These are phyloP conservation scores for Prionchulus punctatus DNA, from an alignment of 2,888 invertebrate species.

Conservation along the genomic window DNA sequence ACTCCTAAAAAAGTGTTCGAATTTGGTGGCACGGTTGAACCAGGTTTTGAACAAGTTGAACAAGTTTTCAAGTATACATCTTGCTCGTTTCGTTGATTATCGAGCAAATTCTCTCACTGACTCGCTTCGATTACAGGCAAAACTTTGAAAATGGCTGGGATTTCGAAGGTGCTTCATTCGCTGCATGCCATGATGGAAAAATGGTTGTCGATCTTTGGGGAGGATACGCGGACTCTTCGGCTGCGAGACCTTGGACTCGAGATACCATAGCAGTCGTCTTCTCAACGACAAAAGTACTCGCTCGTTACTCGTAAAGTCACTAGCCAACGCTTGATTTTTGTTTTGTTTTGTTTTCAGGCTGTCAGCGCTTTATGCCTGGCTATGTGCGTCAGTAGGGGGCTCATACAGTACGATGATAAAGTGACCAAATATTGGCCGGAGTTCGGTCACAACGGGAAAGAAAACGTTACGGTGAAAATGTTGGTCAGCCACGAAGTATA, in stretches of 20 bases:
- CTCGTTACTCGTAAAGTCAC: too few relatives aligned
- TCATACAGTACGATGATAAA: constrained; percentile 30
- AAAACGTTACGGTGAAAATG: constrained; percentile 33
- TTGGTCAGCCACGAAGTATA: constrained; percentile 33
- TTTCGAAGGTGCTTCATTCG: constrained; percentile 32
- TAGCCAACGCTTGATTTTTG: too few relatives aligned
- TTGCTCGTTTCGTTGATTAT: too few relatives aligned
- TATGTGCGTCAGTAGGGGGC: constrained; percentile 33
- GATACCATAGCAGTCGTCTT: constrained; percentile 32
- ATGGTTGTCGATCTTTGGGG: constrained; percentile 35
- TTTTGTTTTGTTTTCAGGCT: too few relatives aligned
- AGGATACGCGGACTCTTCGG: constrained; percentile 32
- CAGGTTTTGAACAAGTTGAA: neutral
- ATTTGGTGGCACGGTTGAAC: neutral
- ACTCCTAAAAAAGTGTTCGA: neutral
- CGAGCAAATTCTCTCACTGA: too few relatives aligned
- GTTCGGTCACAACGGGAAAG: constrained; percentile 37
- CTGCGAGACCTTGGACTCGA: constrained; percentile 28
- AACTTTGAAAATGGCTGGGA: constrained; percentile 30
- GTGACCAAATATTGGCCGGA: constrained; percentile 37
- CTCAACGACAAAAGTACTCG: constrained; percentile 33
- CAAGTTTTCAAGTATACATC: neutral
- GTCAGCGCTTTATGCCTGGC: too few relatives aligned
- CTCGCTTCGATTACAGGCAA: too few relatives aligned
- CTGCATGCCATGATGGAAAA: constrained; percentile 32